phyloP scores from a whole-genome alignment of 37 sponge, comb jelly and placozoan species.

The Bolinopsis microptera region DNA sequence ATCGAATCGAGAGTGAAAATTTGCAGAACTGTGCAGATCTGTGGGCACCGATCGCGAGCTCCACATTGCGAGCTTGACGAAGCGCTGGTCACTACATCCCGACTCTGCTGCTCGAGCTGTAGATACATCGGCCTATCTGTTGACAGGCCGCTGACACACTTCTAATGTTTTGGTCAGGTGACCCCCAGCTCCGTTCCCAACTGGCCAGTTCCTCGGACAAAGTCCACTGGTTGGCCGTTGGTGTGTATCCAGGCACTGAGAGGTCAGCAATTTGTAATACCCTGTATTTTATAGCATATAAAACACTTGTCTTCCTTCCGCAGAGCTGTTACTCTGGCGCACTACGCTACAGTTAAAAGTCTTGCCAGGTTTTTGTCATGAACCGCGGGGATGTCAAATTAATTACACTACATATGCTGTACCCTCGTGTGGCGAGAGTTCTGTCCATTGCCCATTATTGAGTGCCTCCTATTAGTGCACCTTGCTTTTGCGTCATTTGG shows the following conservation, averaged over 20 bases:
- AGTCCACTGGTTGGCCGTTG: neutral
- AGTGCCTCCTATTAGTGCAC: neutral
- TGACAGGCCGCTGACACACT: slow-evolving; percentile 1
- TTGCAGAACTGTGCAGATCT: neutral
- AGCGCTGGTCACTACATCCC: neutral
- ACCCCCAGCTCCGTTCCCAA: neutral
- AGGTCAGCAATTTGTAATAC: neutral
- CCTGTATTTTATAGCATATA: neutral
- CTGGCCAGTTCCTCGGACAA: neutral
- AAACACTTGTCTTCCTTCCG: neutral
- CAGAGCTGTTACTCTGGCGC: neutral
- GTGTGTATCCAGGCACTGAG: neutral
- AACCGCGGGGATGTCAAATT: neutral
- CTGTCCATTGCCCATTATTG: neutral
- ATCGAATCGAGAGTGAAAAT: neutral
- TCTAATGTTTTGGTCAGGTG: slow-evolving; percentile 7
- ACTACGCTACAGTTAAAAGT: neutral
- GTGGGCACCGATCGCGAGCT: neutral
- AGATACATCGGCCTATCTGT: slow-evolving; percentile 12
- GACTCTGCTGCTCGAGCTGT: neutral
- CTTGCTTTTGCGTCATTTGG: neutral
- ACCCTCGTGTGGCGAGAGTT: neutral
- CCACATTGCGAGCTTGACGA: no score
- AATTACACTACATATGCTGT: neutral
- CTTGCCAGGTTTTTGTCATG: neutral